Evolutionary conservation across 2,888 invertebrate species (phyloP).

Genomic region (Phymatocera aterrima): DNA sequence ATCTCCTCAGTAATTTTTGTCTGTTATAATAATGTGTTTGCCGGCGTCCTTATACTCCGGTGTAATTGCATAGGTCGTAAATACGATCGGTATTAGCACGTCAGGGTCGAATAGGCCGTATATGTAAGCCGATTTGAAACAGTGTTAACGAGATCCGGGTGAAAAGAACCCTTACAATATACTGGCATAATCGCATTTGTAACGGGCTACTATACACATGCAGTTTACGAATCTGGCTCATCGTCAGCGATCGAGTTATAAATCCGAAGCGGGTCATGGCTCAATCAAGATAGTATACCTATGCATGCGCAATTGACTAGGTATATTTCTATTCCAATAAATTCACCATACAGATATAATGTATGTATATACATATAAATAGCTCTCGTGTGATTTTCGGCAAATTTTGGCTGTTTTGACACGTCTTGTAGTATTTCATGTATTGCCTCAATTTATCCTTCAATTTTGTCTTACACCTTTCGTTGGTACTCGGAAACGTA

Average conservation of each 20-base stretch:
- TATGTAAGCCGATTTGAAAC: slow-evolving; percentile 60
- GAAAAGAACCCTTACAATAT: slow-evolving; percentile 59
- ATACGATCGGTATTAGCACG: slow-evolving; percentile 10
- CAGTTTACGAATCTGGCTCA: slow-evolving; percentile 45
- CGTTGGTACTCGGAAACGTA: no score
- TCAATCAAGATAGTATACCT: slow-evolving; percentile 34
- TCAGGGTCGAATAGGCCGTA: background rate
- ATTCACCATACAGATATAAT: background rate
- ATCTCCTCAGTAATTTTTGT: no score
- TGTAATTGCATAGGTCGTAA: slow-evolving; percentile 11
- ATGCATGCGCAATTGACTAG: slow-evolving; percentile 17
- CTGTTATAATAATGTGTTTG: no score
- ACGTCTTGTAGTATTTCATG: background rate
- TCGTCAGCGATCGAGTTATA: slow-evolving; percentile 12
- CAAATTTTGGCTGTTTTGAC: background rate
- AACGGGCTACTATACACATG: slow-evolving; percentile 47
- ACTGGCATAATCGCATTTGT: slow-evolving; percentile 62
- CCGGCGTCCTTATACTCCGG: background rate
- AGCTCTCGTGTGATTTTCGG: background rate
- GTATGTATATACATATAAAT: background rate
- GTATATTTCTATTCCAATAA: slow-evolving; percentile 21
- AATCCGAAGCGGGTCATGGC: slow-evolving; percentile 37
- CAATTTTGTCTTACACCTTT: no score
- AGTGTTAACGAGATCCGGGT: slow-evolving; percentile 61
- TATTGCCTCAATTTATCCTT: no score